phyloP scores from a whole-genome alignment of 2,888 invertebrate genomes.

The Lypha dubia region DNA sequence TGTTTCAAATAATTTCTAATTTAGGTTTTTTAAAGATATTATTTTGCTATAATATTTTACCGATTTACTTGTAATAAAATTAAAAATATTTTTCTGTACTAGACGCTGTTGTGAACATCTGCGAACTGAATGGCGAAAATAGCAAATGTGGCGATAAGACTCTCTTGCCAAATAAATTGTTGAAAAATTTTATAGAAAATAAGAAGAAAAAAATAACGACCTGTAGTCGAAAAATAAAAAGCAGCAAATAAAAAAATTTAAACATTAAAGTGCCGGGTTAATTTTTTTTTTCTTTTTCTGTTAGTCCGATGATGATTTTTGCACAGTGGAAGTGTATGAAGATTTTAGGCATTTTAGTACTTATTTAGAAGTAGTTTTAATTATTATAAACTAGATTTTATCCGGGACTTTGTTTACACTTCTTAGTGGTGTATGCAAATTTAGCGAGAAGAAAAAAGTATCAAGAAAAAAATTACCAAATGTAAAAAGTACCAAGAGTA shows the following conservation, averaged over 20 bases:
- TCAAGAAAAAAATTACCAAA: no score
- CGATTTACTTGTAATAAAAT: slow-evolving; percentile 19
- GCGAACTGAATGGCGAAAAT: slow-evolving; percentile 63
- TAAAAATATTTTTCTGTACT: slow-evolving; percentile 23
- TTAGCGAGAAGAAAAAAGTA: no score
- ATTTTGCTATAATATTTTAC: background rate
- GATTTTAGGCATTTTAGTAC: background rate
- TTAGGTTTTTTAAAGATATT: background rate
- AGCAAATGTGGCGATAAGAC: slow-evolving; percentile 54
- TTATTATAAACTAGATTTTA: no score
- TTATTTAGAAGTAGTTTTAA: no score
- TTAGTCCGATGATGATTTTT: slow-evolving; percentile 19
- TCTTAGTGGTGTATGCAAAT: no score
- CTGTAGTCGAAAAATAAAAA: slow-evolving; percentile 49
- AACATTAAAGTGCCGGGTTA: slow-evolving; percentile 55
- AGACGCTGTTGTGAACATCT: slow-evolving; percentile 57
- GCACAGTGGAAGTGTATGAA: slow-evolving; percentile 19
- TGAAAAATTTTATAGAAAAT: slow-evolving; percentile 45
- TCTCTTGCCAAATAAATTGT: slow-evolving; percentile 60
- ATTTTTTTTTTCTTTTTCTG: background rate
- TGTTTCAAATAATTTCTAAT: background rate
- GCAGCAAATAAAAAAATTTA: slow-evolving; percentile 23
- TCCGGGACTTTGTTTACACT: no score
- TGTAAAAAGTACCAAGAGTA: no score
- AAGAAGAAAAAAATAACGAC: slow-evolving; percentile 49